phyloP scores from a whole-genome alignment of 2,888 invertebrate genomes.

The Dyspetes luteomarginatus region DNA sequence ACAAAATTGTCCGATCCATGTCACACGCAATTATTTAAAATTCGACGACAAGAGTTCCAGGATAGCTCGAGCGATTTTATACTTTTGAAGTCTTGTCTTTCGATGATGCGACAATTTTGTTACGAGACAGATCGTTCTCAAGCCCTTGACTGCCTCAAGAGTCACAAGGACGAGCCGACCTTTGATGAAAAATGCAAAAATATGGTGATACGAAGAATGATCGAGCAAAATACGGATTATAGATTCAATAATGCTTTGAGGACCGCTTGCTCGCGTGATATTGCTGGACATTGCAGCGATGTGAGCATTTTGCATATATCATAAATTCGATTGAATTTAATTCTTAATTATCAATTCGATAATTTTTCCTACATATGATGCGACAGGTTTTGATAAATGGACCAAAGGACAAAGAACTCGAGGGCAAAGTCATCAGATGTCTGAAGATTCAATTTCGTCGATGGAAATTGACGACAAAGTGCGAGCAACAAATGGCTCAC shows the following conservation, averaged over 20 bases:
- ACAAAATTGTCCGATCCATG: constrained; percentile 89
- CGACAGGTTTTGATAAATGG: constrained; percentile 74
- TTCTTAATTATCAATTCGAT: not conserved
- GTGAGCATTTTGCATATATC: constrained; percentile 82
- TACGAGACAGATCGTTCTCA: constrained; percentile 88
- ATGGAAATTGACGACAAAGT: constrained; percentile 89
- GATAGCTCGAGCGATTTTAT: constrained; percentile 95
- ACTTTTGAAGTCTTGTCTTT: constrained; percentile 92
- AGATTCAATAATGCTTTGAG: constrained; percentile 94
- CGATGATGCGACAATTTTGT: constrained; percentile 94
- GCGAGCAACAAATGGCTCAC: constrained; percentile 92
- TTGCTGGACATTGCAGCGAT: constrained; percentile 88
- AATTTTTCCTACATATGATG: not conserved
- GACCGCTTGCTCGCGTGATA: constrained; percentile 92
- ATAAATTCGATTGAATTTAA: not conserved
- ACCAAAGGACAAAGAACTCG: constrained; percentile 88
- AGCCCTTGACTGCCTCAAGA: constrained; percentile 91
- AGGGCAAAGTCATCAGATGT: constrained; percentile 93
- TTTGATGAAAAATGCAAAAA: constrained; percentile 94
- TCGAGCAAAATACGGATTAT: constrained; percentile 95
- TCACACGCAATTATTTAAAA: constrained; percentile 92
- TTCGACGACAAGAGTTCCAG: constrained; percentile 93
- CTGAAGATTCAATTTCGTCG: constrained; percentile 92
- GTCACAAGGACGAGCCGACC: constrained; percentile 89
- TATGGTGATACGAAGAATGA: constrained; percentile 94